phyloP scores from a whole-genome alignment of 2,888 invertebrate genomes.

The Tipula confusa region DNA sequence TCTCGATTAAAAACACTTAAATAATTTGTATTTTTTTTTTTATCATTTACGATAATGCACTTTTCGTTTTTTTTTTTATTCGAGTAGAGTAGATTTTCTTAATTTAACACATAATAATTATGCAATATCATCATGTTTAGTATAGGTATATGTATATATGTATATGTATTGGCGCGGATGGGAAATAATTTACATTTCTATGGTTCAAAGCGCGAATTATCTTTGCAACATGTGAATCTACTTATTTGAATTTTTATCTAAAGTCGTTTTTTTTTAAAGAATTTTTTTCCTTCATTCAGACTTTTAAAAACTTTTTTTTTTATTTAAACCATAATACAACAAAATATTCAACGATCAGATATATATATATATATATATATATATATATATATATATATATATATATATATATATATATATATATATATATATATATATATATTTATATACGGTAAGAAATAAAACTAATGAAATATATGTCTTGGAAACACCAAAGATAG shows the following conservation, averaged over 20 bases:
- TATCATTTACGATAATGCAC: slow-evolving; percentile 25
- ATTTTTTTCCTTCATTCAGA: not conserved
- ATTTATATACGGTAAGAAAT: not conserved
- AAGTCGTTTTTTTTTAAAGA: not conserved
- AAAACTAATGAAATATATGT: slow-evolving; percentile 20
- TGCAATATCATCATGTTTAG: not conserved
- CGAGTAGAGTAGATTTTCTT: not conserved
- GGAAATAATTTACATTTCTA: not conserved
- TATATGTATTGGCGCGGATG: not conserved
- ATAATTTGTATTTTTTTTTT: not conserved
- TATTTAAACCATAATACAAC: not conserved
- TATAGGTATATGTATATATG: not conserved
- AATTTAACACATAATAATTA: not conserved
- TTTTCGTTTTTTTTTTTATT: not conserved
- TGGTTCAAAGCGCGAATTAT: slow-evolving; percentile 32
- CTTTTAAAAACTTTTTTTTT: not conserved
- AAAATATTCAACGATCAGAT: no score
- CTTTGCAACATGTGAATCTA: slow-evolving; percentile 34
- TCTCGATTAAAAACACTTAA: slow-evolving; percentile 20
- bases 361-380: no score
- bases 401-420: not conserved
- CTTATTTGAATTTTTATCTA: slow-evolving; percentile 31
- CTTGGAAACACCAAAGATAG: slow-evolving; percentile 25
- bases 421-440: not conserved
- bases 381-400: not conserved